These are phyloP conservation scores for Chionodraco myersi DNA, from an alignment of 2,113 vertebrate species.

Conservation along the genomic window DNA sequence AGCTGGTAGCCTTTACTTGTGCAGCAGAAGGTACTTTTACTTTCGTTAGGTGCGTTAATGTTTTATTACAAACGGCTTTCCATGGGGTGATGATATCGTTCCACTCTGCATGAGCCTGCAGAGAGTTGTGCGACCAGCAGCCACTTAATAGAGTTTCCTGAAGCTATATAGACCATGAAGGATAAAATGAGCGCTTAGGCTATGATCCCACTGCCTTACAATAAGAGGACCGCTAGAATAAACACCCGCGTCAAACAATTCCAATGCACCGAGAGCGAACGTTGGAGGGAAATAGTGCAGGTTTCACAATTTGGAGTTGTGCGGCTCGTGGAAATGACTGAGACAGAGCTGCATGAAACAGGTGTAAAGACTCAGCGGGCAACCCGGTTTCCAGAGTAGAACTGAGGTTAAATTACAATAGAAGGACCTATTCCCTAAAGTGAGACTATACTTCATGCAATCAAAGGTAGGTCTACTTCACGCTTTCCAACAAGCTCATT, in stretches of 20 bases:
- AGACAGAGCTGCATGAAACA: neutral
- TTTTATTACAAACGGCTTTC: neutral
- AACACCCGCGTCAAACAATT: neutral
- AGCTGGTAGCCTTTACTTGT: neutral
- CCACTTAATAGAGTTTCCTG: neutral
- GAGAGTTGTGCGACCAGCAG: neutral
- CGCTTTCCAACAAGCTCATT: too few species aligned
- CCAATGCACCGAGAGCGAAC: neutral
- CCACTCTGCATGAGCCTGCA: neutral
- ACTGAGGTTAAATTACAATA: too few species aligned
- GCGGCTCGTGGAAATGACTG: neutral
- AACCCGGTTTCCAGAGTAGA: too few species aligned
- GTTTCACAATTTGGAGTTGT: neutral
- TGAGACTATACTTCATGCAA: too few species aligned
- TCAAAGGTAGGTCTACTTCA: too few species aligned
- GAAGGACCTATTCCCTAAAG: too few species aligned
- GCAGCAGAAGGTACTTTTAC: slow-evolving; percentile 55
- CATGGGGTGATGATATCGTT: too few species aligned
- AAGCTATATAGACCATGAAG: neutral
- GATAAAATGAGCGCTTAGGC: neutral
- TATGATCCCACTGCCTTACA: neutral
- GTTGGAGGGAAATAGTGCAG: neutral
- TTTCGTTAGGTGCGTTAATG: slow-evolving; percentile 44
- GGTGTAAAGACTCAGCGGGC: too few species aligned
- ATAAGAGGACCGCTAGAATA: neutral